These are phyloP conservation scores for Nestor notabilis DNA, from an alignment of 2,113 vertebrate genomes.

Conservation along the genomic window DNA sequence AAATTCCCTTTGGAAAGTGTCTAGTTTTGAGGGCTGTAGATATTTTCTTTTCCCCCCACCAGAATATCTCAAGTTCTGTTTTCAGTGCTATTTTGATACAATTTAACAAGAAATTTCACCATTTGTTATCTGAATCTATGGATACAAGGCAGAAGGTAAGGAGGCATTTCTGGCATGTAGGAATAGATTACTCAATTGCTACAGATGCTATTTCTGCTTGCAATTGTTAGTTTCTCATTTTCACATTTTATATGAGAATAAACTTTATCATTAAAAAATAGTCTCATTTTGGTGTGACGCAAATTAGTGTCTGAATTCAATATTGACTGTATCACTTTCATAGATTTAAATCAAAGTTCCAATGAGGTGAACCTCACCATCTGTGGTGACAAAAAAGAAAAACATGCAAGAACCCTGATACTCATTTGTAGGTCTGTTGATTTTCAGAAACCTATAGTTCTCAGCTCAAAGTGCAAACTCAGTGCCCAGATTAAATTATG, in stretches of 20 bases:
- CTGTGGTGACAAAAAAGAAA: constrained; percentile 47
- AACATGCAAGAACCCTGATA: constrained; percentile 18
- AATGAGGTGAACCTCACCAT: constrained; percentile 23
- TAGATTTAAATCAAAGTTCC: constrained; percentile 23
- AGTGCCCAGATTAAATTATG: neutral
- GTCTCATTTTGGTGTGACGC: neutral
- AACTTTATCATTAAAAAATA: constrained; percentile 4
- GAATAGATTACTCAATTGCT: neutral
- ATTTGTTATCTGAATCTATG: neutral
- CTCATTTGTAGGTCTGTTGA: neutral
- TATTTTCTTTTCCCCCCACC: neutral
- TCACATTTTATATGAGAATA: neutral
- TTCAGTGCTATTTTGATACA: neutral
- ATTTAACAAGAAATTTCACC: neutral
- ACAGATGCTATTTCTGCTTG: neutral
- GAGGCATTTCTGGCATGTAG: neutral
- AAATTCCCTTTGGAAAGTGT: neutral
- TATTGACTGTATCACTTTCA: constrained; percentile 16
- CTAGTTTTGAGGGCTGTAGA: neutral
- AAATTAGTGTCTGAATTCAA: neutral
- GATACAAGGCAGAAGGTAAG: neutral
- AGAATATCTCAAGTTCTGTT: neutral
- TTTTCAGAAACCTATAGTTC: constrained; percentile 1
- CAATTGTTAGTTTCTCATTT: neutral
- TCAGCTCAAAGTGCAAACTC: neutral